A percentile compares a stretch with the other conserved stretches of the same genome.
Conservation (phyloP, 2,113 vertebrate species). For the Taurulus bubalis region DNA sequence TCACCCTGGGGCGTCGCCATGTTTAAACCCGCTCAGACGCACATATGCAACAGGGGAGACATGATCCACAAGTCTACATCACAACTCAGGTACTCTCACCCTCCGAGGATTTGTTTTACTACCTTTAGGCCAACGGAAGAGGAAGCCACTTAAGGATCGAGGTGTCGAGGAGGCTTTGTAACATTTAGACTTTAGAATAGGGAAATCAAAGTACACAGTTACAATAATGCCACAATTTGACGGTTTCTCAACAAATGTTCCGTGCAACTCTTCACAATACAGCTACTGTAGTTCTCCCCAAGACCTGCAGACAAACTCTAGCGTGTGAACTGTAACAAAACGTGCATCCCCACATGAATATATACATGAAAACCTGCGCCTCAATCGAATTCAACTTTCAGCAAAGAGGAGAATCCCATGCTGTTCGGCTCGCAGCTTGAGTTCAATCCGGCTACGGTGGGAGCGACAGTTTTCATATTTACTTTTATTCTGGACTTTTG, state of each 20-base stretch:
- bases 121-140: background rate
- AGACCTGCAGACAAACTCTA: background rate
- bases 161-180: background rate
- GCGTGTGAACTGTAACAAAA: background rate
- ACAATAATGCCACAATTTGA: background rate
- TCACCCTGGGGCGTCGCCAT: background rate
- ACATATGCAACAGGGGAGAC: background rate
- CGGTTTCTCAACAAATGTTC: background rate
- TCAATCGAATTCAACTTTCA: constrained; percentile 28
- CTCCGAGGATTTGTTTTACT: background rate
- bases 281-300: background rate
- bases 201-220: background rate
- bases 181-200: background rate
- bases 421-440: constrained; percentile 56
- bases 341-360: background rate
- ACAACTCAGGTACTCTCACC: background rate
- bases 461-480: constrained; percentile 71
- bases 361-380: background rate
- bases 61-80: background rate
- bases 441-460: constrained; percentile 50
- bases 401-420: constrained; percentile 31
- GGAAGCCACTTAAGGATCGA: background rate
- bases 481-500: constrained; percentile 77
- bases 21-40: constrained; percentile 16
- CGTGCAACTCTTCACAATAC: background rate